Evolutionary conservation across 2,113 vertebrate genomes (phyloP).

Genomic region (Panthera leo): DNA sequence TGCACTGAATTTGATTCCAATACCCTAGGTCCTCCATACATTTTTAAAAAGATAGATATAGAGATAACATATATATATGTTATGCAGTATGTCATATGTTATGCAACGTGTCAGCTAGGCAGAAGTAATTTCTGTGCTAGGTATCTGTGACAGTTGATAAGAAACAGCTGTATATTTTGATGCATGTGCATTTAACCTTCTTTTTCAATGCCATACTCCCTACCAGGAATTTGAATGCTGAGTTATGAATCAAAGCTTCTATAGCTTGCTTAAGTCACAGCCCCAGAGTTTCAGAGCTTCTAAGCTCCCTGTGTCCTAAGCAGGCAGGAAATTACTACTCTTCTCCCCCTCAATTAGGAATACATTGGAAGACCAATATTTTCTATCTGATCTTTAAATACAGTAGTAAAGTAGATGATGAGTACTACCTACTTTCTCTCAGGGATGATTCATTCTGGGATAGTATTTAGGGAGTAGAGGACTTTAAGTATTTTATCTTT

Average conservation of each 20-base stretch:
- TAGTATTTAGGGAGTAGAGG: background rate
- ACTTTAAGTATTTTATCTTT: background rate
- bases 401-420: background rate
- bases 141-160: background rate
- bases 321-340: background rate
- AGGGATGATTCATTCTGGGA: background rate
- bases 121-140: background rate
- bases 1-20: background rate
- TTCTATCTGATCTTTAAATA: background rate
- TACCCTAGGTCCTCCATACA: background rate
- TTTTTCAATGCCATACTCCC: background rate
- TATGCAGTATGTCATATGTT: background rate
- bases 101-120: background rate
- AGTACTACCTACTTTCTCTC: background rate
- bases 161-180: background rate
- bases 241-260: background rate
- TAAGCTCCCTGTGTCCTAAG: background rate
- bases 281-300: background rate
- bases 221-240: background rate
- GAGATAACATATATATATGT: background rate
- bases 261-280: background rate
- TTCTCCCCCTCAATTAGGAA: constrained; percentile 20
- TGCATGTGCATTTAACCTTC: background rate
- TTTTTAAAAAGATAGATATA: background rate
- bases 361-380: background rate